phyloP scores from a whole-genome alignment of 2,113 vertebrate genomes.

The Falcunculus frontatus region DNA sequence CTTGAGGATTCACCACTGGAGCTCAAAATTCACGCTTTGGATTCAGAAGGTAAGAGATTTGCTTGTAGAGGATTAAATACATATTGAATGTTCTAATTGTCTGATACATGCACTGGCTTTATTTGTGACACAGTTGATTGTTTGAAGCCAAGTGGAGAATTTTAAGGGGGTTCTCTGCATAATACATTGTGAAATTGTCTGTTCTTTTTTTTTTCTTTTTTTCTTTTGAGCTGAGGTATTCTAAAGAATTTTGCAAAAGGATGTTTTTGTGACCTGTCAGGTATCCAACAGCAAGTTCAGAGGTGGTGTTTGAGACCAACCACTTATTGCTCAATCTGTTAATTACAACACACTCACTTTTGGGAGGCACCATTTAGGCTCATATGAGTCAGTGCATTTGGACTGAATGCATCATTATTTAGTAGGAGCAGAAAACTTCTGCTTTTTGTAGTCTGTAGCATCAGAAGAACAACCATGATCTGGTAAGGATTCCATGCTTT shows the following conservation, averaged over 20 bases:
- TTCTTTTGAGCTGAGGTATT: neutral
- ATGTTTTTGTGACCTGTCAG: neutral
- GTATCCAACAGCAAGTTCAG: neutral
- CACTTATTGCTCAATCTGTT: neutral
- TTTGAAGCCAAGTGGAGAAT: neutral
- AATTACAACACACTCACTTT: neutral
- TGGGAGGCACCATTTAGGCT: neutral
- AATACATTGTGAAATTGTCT: neutral
- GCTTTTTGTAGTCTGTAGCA: neutral
- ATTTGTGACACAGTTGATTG: neutral
- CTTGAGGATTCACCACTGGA: slow-evolving; percentile 92
- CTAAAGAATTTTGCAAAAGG: neutral
- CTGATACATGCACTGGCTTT: neutral
- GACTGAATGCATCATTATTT: neutral
- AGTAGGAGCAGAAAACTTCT: neutral
- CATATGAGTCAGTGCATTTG: neutral
- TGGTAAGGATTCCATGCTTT: neutral
- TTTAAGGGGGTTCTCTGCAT: neutral
- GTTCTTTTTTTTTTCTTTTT: neutral
- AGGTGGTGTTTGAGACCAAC: neutral
- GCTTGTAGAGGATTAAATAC: neutral
- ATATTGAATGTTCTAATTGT: neutral
- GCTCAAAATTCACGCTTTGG: slow-evolving; percentile 88
- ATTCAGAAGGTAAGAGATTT: slow-evolving; percentile 86
- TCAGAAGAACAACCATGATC: neutral